Base-by-base conservation (phyloP, 2,888 invertebrate genomes). In the Epirrhoe alternata region DNA sequence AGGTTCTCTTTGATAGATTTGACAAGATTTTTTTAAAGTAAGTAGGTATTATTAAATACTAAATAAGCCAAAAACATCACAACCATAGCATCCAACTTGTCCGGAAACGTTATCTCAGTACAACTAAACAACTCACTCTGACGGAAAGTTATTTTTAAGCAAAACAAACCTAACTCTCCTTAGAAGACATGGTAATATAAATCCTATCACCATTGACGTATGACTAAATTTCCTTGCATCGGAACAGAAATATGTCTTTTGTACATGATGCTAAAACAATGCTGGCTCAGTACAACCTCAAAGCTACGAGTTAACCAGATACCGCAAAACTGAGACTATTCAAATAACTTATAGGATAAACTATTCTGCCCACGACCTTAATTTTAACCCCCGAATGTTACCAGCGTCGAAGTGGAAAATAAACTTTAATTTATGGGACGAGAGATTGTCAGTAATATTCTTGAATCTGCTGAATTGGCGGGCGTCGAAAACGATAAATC, bases 381-480 rank as follows among this genome's bases (percentile, higher is more conserved):
- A 68, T 70, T 72, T 71, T 63, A 64, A 64, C 68, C 68, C 69
- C 16, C 54, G 59, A 68, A 74, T 65, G 68, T 71, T 75, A 69
- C 74, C 75, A 77, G 72, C 70, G 72, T 66, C 56, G 65, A 70
- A 73, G 75, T 78, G 75, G 80, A 81, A 82, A 82, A 78, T 85
- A 79, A 81, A 83, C 83, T 84, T 81, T 80, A 86, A 88, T 87
- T 87, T 88, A 89, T 83, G 86, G 86, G 87, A 88, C 87, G 84
- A 79, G 81, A 81, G 88, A 89, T 86, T 86, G 88, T 88, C 89
- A 88, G 88, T 86, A 57, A 64, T 87, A 89, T 82, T 80, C 77
- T 80, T 80, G 85, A 86, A 89, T 88, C 86, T 87, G 90, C 90
- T 90, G 90, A 91, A 89, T 90, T 85, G 86, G 82, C 84, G 86